Base-by-base conservation (phyloP, 2,888 invertebrate species). In the Sarcophaga carnaria region DNA sequence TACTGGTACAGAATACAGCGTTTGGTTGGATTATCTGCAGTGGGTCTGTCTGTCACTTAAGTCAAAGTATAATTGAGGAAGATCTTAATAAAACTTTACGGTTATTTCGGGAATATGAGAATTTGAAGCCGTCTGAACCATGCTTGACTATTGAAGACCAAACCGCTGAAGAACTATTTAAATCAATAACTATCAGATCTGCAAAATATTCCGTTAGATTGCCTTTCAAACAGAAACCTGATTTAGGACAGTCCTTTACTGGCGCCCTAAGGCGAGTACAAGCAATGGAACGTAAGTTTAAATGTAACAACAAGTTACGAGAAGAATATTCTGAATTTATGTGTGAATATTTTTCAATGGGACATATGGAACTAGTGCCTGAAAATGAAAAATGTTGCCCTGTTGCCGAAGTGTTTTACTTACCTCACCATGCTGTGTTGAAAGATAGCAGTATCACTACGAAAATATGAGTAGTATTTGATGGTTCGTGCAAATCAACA, bases 371-470 rank as follows among this genome's bases (percentile, higher is more conserved):
- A 25, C 70, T 82, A 60, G 49, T 85, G 6, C 60, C 77, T n/a
- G 3, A 60, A 11, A 14, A 69, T 37, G 69, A 81, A 27, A 74
- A 79, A 45, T 63, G 49, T 14, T 69, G 77, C 8, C 62, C 77
- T 27, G 22, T 20, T 20, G 6, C 47, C 6, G 17, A 81, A 20
- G 22, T 49, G 4, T 85, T 27, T 64, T 81, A 81, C 54, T 49
- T 85, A n/a, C 85, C 85, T 25, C 80, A 85, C 72, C 85, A 85
- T 63, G 80, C 85, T 37, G 77, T 77, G 25, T 49, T 85, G n/a
- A 84, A 84, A 27, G 84, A 69, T 69, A 37, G 62, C 54, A 80
- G 83, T 64, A 45, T 74, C 45, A 84, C 79, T n/a, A 83, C 84
- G 1, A 77, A 85, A 27, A 22, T 81, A 22, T 67, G 76, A 2